These are phyloP conservation scores for Sarcoramphus papa DNA, from an alignment of 2,797 vertebrate species.

Conservation along the genomic window DNA sequence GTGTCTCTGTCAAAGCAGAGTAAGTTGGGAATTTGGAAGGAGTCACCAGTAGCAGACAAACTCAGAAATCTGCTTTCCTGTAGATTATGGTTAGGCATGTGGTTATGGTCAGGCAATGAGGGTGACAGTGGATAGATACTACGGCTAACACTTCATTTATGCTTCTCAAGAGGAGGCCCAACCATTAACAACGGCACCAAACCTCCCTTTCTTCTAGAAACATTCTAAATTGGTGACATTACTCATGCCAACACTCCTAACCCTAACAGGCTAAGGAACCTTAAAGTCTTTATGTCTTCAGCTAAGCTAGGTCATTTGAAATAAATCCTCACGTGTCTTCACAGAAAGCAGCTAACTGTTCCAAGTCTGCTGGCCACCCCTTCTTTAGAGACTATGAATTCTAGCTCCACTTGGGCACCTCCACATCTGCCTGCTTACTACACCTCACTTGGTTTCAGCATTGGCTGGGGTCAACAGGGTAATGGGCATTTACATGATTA, in stretches of 20 bases:
- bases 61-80: neutral
- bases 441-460: neutral
- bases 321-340: neutral
- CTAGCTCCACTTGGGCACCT: neutral
- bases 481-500: neutral
- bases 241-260: neutral
- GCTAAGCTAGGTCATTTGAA: neutral
- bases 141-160: neutral
- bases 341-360: neutral
- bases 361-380: neutral
- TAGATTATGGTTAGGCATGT: neutral
- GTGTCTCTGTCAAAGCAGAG: neutral
- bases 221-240: neutral
- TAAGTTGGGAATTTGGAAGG: neutral
- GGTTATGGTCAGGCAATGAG: neutral
- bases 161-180: neutral
- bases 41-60: neutral
- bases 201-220: neutral
- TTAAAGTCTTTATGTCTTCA: neutral
- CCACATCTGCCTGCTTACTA: neutral
- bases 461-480: neutral
- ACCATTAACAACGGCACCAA: neutral
- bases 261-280: neutral
- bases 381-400: neutral
- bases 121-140: neutral